Evolutionary conservation across 2,888 invertebrate species (phyloP).

Genomic region (Molanna angustata): DNA sequence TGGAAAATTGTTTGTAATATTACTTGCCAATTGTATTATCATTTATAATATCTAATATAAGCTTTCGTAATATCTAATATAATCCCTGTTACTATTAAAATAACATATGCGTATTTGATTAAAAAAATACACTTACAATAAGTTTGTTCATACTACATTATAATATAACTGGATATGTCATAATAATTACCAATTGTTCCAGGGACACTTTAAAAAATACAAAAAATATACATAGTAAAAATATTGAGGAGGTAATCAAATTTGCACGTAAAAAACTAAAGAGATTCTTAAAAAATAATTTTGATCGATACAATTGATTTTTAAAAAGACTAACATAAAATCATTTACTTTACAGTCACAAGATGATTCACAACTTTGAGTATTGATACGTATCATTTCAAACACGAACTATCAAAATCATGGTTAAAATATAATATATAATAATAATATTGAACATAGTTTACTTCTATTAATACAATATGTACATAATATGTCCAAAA

Average conservation of each 20-base stretch:
- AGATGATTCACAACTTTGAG: constrained; percentile 32
- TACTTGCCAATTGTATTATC: constrained; percentile 10
- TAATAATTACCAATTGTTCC: constrained; percentile 31
- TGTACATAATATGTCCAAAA: constrained; percentile 30
- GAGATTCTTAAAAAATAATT: constrained; percentile 11
- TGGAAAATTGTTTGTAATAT: constrained; percentile 22
- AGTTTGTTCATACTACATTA: constrained; percentile 26
- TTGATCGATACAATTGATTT: constrained; percentile 4
- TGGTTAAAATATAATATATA: constrained; percentile 28
- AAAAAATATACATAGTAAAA: too few relatives aligned
- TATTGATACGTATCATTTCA: constrained; percentile 33
- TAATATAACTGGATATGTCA: constrained; percentile 32
- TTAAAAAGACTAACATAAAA: constrained; percentile 15
- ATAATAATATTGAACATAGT: constrained; percentile 21
- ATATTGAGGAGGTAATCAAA: too few relatives aligned
- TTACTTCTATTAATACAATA: constrained; percentile 31
- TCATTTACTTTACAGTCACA: constrained; percentile 21
- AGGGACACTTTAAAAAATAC: too few relatives aligned
- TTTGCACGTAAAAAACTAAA: constrained; percentile 14
- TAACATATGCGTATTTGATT: constrained; percentile 31
- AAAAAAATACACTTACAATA: constrained; percentile 32
- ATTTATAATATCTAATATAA: constrained; percentile 19
- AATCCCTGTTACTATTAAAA: constrained; percentile 33
- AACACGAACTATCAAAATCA: constrained; percentile 32
- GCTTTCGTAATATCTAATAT: constrained; percentile 23